These are phyloP conservation scores for Drosophila borealis DNA, from an alignment of 2,888 invertebrate species.

Conservation along the genomic window DNA sequence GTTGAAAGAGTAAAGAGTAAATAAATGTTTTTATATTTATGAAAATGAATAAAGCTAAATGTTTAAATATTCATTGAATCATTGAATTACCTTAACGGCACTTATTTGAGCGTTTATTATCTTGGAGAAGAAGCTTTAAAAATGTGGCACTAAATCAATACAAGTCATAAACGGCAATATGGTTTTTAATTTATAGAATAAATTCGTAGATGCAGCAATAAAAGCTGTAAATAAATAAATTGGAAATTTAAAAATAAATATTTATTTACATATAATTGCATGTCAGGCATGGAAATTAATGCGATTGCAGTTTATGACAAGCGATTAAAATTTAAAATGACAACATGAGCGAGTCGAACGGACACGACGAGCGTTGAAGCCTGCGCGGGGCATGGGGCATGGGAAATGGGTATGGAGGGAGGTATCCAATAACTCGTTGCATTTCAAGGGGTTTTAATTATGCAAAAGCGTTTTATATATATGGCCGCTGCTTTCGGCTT, in stretches of 20 bases:
- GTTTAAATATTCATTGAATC: slow-evolving; percentile 4
- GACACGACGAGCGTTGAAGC: background rate
- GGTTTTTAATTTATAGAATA: slow-evolving; percentile 44
- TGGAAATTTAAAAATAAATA: slow-evolving; percentile 71
- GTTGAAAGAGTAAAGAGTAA: background rate
- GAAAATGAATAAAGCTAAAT: background rate
- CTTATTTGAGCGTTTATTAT: slow-evolving; percentile 2
- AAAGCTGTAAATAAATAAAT: slow-evolving; percentile 63
- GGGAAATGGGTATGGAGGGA: background rate
- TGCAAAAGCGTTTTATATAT: slow-evolving; percentile 40
- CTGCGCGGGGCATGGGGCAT: background rate
- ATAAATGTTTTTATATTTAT: background rate
- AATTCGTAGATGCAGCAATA: slow-evolving; percentile 23
- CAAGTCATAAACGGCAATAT: slow-evolving; percentile 57
- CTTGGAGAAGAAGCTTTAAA: background rate
- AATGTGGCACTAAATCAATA: slow-evolving; percentile 54
- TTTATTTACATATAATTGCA: slow-evolving; percentile 74
- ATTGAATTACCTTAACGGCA: slow-evolving; percentile 18
- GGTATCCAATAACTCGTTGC: slow-evolving; percentile 32
- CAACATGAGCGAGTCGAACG: slow-evolving; percentile 25
- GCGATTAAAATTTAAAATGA: slow-evolving; percentile 70
- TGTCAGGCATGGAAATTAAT: slow-evolving; percentile 70
- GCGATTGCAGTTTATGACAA: slow-evolving; percentile 79
- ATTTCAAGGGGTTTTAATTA: slow-evolving; percentile 55
- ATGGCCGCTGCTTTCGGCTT: slow-evolving; percentile 14